phyloP scores from a whole-genome alignment of 2,113 vertebrate species.

The Ageneiosus marmoratus region DNA sequence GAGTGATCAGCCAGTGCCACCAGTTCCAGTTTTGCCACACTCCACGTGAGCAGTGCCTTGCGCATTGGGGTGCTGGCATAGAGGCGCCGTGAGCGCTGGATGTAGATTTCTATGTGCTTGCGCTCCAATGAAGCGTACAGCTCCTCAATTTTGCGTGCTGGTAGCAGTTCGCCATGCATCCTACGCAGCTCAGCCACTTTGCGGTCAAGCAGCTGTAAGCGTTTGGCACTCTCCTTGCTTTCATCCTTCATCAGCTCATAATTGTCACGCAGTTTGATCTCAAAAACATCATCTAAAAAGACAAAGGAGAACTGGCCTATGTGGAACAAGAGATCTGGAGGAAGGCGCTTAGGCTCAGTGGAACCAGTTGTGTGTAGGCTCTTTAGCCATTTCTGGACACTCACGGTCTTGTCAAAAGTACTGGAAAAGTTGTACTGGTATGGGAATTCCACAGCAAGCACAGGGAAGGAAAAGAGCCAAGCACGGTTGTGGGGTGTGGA shows the following conservation, averaged over 20 bases:
- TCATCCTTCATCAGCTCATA: constrained; percentile 98
- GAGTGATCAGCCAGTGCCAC: constrained; percentile 84
- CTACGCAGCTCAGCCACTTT: constrained; percentile 92
- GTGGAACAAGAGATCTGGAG: constrained; percentile 85
- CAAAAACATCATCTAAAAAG: constrained; percentile 91
- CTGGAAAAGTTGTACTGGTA: constrained; percentile 93
- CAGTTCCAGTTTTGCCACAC: constrained; percentile 82
- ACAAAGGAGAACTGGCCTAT: constrained; percentile 91
- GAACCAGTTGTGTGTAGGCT: constrained; percentile 73
- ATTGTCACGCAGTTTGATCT: constrained; percentile 95
- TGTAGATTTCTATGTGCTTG: constrained; percentile 98
- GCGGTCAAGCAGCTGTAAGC: constrained; percentile 87
- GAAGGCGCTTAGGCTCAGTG: constrained; percentile 59
- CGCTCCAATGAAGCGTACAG: constrained; percentile 94
- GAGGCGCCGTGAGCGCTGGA: constrained; percentile 92
- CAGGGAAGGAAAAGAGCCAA: constrained; percentile 84
- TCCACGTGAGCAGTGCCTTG: constrained; percentile 93
- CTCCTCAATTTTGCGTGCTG: constrained; percentile 96
- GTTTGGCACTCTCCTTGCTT: constrained; percentile 93
- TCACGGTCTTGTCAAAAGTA: constrained; percentile 87
- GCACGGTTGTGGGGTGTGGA: constrained; percentile 78
- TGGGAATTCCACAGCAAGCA: constrained; percentile 85
- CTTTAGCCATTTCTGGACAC: constrained; percentile 94
- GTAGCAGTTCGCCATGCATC: constrained; percentile 92
- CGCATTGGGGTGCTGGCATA: constrained; percentile 95